Base-by-base conservation (phyloP, 2,888 invertebrate species). In the Lycophotia porphyrea region DNA sequence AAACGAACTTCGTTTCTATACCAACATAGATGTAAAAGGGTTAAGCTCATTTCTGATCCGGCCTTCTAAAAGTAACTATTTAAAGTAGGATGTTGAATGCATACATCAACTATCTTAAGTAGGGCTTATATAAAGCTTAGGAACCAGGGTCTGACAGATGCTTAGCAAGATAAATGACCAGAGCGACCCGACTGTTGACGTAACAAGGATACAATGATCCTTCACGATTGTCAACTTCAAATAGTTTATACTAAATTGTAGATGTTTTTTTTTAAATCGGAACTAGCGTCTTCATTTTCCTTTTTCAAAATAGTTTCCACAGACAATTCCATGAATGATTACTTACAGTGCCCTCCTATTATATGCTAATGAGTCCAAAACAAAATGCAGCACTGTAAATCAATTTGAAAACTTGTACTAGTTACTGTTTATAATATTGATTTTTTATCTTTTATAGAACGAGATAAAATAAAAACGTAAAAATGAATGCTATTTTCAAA, bases 81-180 rank as follows among this genome's bases (percentile, higher is more conserved):
- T 65, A 61, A 31, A 61, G 34, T 31, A 9, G 39, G 7, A 60
- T 13, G 27, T 60, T 76, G 63, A 72, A 76, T 74, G 73, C 60
- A 75, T 72, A 63, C 58, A 47, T 78, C 85, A 80, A 76, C 73
- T 74, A 80, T 75, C 70, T 82, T 65, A 83, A 81, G 68, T 67
- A 60, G 63, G 78, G 70, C 72, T 73, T 72, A 76, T 71, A 72
- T 74, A 65, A 36, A 73, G 84, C 76, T 85, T 74, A 80, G 66
- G 39, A 76, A 76, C 52, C 73, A 76, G 34, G 39, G 66, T 63
- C 61, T 75, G 82, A 78, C 82, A 82, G 71, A 65, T 75, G 67
- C 72, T 86, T 67, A 76, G 73, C 52, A 84, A 83, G 85, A 86
- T 78, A 83, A 86, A 86, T 77, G 78, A 77, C 74, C 63, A 65